Evolutionary conservation across 1,140 invertebrate genomes (phyloP), one percentile per base, ranked within the genome.

Genomic region (Cotesia glomerata): DNA sequence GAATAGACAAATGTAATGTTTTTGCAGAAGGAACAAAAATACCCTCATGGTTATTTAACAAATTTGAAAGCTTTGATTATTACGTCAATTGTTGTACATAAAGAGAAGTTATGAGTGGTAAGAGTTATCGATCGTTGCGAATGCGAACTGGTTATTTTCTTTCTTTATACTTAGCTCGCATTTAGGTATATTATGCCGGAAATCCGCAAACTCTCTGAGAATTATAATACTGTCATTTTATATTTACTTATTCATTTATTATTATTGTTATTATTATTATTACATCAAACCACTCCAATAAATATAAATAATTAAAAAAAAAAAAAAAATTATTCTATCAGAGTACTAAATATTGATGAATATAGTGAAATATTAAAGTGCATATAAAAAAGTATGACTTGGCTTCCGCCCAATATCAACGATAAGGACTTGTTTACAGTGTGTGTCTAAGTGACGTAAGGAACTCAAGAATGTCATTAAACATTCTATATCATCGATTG

Each of bases 341-440:
- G 45, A 49, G 45, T 49, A 26, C 5, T 34, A 58, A 9, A 34
- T 18, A 58, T 58, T 58, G 4, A 18, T 18, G 5, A 5, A 4
- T 58, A 16, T 26, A 18, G 18, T 18, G 14, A 32, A 26, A 18
- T 58, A 26, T 4, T 58, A 34, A 18, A 18, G 9, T 58, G 14
- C 9, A 18, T 14, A 18, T 9, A 26, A 26, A 58, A 69, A 71
- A 77, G 45, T 75, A 59, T 49, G 66, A 71, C 66, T 76, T 75
- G 82, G 80, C 71, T 5, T 0, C 14, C 8, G 75, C 77, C 81
- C 76, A 61, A 54, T 58, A 74, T 63, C 66, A 70, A 76, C 74
- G 73, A 61, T 74, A 70, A 77, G 66, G 73, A 73, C 75, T 82
- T 82, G 81, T 83, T 83, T 82, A 80, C 77, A 75, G 73, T 74